Base-by-base conservation (phyloP, 2,888 invertebrate species). In the Tipula vernalis region DNA sequence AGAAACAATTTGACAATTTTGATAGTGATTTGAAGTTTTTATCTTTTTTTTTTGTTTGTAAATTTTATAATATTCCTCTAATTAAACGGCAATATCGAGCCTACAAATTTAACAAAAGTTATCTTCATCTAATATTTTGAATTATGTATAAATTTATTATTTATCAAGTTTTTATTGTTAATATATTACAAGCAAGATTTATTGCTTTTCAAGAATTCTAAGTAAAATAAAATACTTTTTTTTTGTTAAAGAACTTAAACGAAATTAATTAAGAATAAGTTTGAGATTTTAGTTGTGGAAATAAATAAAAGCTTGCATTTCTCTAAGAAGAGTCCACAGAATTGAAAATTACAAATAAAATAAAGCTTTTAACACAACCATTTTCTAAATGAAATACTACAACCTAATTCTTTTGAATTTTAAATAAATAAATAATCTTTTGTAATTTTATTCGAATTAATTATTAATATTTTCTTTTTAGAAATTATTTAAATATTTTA, bases 51-150 rank as follows among this genome's bases (percentile, higher is more conserved):
- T 28, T 28, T 18, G 8, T 71, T 71, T 71, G 71, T 71, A 71
- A 71, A 71, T 71, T 71, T 71, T 71, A 71, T 71, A 71, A 71
- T 71, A 71, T 71, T 12, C 8, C 8, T 71, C 71, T 71, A 71
- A 71, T 71, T 71, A 71, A 71, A 71, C 71, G 71, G 71, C 71
- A 71, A 71, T 71, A 71, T 71, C 71, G 71, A 71, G 71, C 71
- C 71, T 71, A 71, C 71, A 71, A 71, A 71, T 71, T 8, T 71
- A 71, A 71, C 71, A 71, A 71, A 51, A 51, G 44, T 44, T 44
- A 51, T 71, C 28, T 28, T 71, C 18, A 71, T 28, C 71, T 28
- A 71, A 71, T 71, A 71, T 71, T 71, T 71, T 71, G 71, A 71
- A 10, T 71, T 71, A 28, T 71, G 10, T 71, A 71, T 71, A 71